Conservation (phyloP, 2,888 invertebrate genomes). For the Pasiphila rectangulata region DNA sequence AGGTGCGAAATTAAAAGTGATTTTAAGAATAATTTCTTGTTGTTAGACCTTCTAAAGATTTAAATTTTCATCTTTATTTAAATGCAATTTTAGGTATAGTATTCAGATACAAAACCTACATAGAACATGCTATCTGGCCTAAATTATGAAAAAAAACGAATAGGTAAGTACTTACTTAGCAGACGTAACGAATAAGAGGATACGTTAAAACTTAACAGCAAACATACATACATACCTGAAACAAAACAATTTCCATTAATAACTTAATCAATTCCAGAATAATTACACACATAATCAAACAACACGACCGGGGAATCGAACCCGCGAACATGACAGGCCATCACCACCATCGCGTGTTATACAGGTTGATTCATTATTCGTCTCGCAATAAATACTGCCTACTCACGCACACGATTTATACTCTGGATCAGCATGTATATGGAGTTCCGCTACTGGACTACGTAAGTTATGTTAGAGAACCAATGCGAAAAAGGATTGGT, state of each 20-base stretch:
- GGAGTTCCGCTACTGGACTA: constrained; percentile 12
- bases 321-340: constrained; percentile 26
- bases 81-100: too few species aligned
- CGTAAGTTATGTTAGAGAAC: neutral
- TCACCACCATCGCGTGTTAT: constrained; percentile 52
- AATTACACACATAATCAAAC: neutral
- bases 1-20: too few species aligned
- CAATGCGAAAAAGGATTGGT: constrained; percentile 9
- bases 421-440: constrained; percentile 44
- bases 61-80: too few species aligned
- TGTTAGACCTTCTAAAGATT: too few species aligned
- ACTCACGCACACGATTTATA: constrained; percentile 49
- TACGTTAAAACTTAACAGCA: neutral
- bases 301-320: constrained; percentile 17
- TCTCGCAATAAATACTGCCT: constrained; percentile 50
- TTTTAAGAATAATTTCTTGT: too few species aligned
- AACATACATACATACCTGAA: constrained; percentile 14
- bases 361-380: constrained; percentile 48
- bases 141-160: too few species aligned
- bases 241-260: constrained; percentile 12
- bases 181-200: too few species aligned
- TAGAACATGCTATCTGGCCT: too few species aligned
- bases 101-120: too few species aligned
- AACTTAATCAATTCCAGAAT: neutral
- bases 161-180: too few species aligned